These are phyloP conservation scores for Heterohyrax brucei DNA, from an alignment of 2,797 vertebrate species.

Conservation along the genomic window DNA sequence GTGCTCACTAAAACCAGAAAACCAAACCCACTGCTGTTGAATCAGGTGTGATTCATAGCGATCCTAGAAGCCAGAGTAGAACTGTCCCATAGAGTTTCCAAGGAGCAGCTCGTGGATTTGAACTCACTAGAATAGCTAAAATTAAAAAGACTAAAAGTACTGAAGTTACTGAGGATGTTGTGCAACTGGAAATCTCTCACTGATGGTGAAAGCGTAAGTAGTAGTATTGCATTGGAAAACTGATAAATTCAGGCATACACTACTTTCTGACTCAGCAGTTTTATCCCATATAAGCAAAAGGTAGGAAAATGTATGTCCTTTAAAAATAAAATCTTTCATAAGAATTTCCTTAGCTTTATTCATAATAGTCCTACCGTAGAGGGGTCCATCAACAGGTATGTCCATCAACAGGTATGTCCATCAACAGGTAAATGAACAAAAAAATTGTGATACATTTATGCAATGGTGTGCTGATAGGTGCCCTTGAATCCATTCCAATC, in stretches of 20 bases:
- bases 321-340: neutral
- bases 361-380: neutral
- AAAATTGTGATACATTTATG: too few relatives aligned
- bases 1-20: neutral
- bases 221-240: neutral
- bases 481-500: too few relatives aligned
- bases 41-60: too few relatives aligned
- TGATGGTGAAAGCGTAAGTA: neutral
- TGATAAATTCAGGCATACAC: neutral
- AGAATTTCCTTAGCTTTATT: neutral
- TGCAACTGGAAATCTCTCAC: neutral
- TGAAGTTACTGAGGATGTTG: neutral
- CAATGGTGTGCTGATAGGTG: too few relatives aligned
- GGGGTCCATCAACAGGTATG: neutral
- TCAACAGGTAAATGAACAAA: neutral
- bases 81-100: too few relatives aligned
- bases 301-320: neutral
- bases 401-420: neutral
- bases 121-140: neutral
- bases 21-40: too few relatives aligned
- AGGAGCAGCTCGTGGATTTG: too few relatives aligned
- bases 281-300: neutral
- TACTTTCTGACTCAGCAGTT: neutral
- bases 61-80: too few relatives aligned
- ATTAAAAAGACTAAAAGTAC: neutral